Evolutionary conservation across 2,113 vertebrate species (phyloP).

Genomic region (Semnopithecus entellus): DNA sequence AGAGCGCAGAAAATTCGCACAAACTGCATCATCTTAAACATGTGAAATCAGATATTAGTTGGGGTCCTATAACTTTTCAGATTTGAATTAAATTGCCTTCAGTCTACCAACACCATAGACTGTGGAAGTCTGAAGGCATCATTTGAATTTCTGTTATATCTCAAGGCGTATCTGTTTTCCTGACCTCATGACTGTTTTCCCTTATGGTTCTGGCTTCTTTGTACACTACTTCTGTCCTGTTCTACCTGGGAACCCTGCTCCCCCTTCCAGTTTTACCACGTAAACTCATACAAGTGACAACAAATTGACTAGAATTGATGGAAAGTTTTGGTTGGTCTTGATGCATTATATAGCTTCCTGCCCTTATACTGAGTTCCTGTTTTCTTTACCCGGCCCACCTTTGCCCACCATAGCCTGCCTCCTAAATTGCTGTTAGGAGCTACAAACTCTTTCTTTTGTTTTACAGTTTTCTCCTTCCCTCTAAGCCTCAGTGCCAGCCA

Average conservation of each 20-base stretch:
- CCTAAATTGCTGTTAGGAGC: neutral
- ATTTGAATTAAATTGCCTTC: neutral
- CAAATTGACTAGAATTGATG: neutral
- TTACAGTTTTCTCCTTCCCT: neutral
- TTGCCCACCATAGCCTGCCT: neutral
- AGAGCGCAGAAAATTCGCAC: too few relatives aligned
- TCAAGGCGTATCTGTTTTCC: neutral
- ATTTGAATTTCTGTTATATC: neutral
- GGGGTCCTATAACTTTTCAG: neutral
- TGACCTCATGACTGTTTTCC: neutral
- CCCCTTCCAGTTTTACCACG: neutral
- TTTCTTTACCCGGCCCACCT: neutral
- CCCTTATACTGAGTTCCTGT: neutral
- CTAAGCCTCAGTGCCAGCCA: neutral
- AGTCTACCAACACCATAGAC: neutral
- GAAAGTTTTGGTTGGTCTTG: neutral
- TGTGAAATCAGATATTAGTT: neutral
- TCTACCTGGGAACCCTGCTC: too few relatives aligned
- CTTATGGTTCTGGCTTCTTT: neutral
- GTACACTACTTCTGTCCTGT: neutral
- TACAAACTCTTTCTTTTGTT: neutral
- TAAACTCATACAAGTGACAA: neutral
- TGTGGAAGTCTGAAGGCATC: neutral
- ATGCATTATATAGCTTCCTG: neutral
- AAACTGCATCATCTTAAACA: neutral